Conservation (phyloP, 2,888 invertebrate species). For the Rhingia rostrata region DNA sequence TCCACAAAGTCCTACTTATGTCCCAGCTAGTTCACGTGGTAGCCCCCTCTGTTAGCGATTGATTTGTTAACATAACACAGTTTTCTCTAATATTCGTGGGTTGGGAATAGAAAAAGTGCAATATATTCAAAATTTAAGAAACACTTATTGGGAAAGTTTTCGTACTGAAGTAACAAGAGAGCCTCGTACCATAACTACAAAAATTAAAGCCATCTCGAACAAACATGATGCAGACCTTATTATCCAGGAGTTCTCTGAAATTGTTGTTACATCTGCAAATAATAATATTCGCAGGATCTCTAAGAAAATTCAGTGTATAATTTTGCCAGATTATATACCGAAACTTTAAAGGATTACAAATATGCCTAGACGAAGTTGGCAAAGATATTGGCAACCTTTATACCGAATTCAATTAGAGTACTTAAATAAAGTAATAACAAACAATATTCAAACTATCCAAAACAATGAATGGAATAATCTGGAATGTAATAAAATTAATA, state of each 20-base stretch:
- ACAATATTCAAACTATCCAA: not conserved
- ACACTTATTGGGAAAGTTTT: not conserved
- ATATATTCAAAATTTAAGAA: conserved; percentile 1
- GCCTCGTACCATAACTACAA: too few relatives aligned
- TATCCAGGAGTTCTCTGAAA: not conserved
- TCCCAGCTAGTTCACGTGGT: conserved; percentile 2
- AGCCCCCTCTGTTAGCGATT: not conserved
- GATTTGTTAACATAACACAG: not conserved
- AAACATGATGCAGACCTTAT: not conserved
- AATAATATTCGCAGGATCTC: not conserved
- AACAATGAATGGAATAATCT: conserved; percentile 13
- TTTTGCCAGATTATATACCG: not conserved
- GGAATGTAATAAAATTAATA: too few relatives aligned
- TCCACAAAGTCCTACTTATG: too few relatives aligned
- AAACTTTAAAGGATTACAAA: not conserved
- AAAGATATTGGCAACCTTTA: not conserved
- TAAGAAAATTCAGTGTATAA: not conserved
- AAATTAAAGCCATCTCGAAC: too few relatives aligned
- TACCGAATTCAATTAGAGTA: not conserved
- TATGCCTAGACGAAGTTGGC: conserved; percentile 1
- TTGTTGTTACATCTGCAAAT: not conserved
- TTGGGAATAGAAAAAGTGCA: not conserved
- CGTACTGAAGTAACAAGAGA: not conserved
- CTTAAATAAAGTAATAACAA: conserved; percentile 1
- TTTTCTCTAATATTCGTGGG: not conserved